A percentile compares a stretch with the other conserved stretches of the same genome.
These are phyloP conservation scores for Turnix velox DNA, from an alignment of 2,113 vertebrate genomes.

Conservation along the genomic window DNA sequence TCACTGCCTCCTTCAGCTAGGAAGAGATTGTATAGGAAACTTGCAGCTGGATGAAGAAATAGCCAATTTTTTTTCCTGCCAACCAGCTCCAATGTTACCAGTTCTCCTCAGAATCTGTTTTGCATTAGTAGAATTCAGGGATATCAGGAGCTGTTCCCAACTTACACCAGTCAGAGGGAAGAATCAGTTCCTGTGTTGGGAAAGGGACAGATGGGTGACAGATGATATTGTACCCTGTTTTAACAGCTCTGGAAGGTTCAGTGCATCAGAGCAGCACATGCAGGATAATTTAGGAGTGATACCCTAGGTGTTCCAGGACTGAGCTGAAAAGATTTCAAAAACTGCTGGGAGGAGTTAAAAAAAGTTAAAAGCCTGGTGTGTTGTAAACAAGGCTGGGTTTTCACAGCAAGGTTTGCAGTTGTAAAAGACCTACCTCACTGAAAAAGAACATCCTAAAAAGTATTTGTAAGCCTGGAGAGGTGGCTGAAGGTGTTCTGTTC, in stretches of 20 bases:
- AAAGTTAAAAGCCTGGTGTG: not conserved
- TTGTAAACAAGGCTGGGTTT: not conserved
- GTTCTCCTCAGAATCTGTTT: not conserved
- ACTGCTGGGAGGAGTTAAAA: not conserved
- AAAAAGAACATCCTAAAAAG: not conserved
- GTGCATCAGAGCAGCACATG: not conserved
- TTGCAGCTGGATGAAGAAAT: not conserved
- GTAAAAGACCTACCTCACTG: not conserved
- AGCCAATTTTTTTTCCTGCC: not conserved
- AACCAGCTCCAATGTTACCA: not conserved
- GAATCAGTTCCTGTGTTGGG: not conserved
- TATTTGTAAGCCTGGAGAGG: not conserved
- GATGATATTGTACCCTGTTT: constrained; percentile 8
- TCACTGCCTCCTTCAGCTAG: not conserved
- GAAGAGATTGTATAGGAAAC: not conserved
- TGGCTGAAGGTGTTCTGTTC: constrained; percentile 16
- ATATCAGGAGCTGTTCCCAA: not conserved
- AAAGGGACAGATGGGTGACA: constrained; percentile 27
- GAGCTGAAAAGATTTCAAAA: not conserved
- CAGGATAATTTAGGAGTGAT: not conserved
- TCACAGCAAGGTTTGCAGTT: not conserved
- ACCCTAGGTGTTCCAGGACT: not conserved
- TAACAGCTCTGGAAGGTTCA: not conserved
- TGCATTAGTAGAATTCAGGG: not conserved
- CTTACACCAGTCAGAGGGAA: not conserved